Evolutionary conservation across 2,113 vertebrate genomes (phyloP).

Genomic region (Pteruthius melanotis): DNA sequence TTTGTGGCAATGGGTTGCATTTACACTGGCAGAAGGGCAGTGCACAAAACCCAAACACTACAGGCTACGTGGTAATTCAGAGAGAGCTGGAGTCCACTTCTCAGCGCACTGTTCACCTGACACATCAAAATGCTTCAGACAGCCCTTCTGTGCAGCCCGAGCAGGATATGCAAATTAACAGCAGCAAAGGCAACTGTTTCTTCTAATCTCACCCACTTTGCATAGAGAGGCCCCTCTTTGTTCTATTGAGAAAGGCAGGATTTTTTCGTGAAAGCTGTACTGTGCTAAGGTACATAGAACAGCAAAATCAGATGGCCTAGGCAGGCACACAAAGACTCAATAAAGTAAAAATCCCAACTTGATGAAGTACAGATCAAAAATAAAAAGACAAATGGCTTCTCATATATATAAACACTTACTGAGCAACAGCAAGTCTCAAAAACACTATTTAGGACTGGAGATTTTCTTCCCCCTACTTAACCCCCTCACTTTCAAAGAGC

Average conservation of each 20-base stretch:
- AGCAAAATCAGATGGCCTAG: constrained; percentile 15
- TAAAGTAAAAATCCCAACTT: background rate
- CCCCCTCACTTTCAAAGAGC: background rate
- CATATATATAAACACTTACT: background rate
- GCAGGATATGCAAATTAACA: constrained; percentile 4
- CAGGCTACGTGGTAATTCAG: rapidly evolving
- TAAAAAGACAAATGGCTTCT: background rate
- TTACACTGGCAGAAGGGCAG: background rate
- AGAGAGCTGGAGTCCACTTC: background rate
- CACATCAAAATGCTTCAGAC: background rate
- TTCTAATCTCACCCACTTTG: constrained; percentile 22
- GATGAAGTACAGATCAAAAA: background rate
- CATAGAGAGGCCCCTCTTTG: constrained; percentile 23
- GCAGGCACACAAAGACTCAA: background rate
- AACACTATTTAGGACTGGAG: background rate
- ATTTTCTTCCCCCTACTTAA: background rate
- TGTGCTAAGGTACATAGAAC: background rate
- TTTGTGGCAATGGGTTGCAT: background rate
- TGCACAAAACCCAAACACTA: rapidly evolving
- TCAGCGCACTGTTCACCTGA: background rate
- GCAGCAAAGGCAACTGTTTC: constrained; percentile 28
- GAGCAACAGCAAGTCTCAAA: background rate
- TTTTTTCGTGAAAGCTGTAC: constrained; percentile 14
- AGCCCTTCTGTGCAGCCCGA: background rate
- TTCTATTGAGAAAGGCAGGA: background rate